A percentile compares a stretch with the other conserved stretches of the same genome.
These are phyloP conservation scores for Dinocampus coccinellae DNA, from an alignment of 2,888 invertebrate species.

Conservation along the genomic window DNA sequence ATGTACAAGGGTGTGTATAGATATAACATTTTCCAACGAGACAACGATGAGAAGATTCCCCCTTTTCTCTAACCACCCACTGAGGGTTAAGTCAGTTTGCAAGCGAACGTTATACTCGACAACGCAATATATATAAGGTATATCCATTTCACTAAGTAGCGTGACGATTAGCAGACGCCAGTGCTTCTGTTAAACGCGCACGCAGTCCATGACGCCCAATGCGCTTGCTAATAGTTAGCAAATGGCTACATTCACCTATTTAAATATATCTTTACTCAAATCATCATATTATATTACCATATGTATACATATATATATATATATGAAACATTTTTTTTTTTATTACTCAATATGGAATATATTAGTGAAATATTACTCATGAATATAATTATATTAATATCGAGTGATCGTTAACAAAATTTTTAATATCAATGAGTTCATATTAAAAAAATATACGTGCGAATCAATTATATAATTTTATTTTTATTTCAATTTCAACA, in stretches of 20 bases:
- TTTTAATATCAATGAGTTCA: no score
- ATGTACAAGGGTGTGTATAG: conserved; percentile 15
- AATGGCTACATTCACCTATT: not conserved
- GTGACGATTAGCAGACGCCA: conserved; percentile 26
- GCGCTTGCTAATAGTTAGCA: not conserved
- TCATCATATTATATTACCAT: no score
- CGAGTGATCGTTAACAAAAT: no score
- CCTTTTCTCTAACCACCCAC: not conserved
- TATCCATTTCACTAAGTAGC: conserved; percentile 17
- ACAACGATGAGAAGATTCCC: not conserved
- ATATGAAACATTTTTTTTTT: no score
- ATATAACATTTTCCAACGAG: not conserved
- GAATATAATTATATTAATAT: no score
- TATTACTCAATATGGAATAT: no score
- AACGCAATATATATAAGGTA: not conserved
- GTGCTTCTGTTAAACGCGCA: not conserved
- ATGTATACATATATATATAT: no score
- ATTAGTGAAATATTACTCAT: no score
- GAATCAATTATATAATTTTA: no score
- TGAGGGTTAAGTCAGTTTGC: conserved; percentile 8
- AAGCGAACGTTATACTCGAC: not conserved
- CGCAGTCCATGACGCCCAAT: conserved; percentile 1
- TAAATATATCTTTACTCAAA: not conserved
- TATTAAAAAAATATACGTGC: no score
- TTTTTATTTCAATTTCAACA: no score